A percentile compares a stretch with the other conserved stretches of the same genome.
Evolutionary conservation across 23 tunicate species (phyloP).

Genomic region (Trididemnum clinides): DNA sequence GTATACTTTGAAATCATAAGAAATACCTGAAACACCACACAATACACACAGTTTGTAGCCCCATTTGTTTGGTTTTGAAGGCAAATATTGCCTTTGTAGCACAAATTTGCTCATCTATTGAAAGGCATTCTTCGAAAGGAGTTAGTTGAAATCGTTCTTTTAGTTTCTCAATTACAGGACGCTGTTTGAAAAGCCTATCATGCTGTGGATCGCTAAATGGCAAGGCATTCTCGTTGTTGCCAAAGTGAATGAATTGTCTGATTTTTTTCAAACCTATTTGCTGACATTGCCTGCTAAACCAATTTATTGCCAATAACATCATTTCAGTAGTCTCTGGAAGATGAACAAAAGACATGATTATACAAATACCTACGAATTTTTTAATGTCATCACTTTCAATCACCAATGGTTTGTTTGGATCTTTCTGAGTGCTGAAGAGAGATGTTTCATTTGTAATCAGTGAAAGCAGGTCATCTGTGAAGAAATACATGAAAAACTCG

Average conservation of each 20-base stretch:
- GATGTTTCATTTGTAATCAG: too few species aligned
- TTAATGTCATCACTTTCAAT: too few species aligned
- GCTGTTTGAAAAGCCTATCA: neutral
- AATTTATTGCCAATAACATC: neutral
- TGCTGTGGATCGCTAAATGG: too few species aligned
- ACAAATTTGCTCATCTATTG: neutral
- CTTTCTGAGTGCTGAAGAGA: too few species aligned
- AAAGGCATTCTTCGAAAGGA: neutral
- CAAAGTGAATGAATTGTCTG: too few species aligned
- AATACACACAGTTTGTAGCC: too few species aligned
- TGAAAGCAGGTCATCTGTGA: too few species aligned
- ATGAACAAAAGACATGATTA: neutral
- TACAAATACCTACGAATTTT: too few species aligned
- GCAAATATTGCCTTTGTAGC: neutral
- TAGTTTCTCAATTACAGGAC: neutral
- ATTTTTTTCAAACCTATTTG: neutral
- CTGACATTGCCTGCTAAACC: neutral
- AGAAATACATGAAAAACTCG: too few species aligned
- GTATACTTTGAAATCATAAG: neutral
- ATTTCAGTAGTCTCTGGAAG: neutral
- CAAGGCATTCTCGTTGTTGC: too few species aligned
- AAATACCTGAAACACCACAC: neutral
- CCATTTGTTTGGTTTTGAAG: too few species aligned
- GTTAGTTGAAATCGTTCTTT: neutral
- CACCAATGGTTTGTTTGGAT: too few species aligned